phyloP scores from a whole-genome alignment of 2,113 vertebrate species.

The Halcyon senegalensis region DNA sequence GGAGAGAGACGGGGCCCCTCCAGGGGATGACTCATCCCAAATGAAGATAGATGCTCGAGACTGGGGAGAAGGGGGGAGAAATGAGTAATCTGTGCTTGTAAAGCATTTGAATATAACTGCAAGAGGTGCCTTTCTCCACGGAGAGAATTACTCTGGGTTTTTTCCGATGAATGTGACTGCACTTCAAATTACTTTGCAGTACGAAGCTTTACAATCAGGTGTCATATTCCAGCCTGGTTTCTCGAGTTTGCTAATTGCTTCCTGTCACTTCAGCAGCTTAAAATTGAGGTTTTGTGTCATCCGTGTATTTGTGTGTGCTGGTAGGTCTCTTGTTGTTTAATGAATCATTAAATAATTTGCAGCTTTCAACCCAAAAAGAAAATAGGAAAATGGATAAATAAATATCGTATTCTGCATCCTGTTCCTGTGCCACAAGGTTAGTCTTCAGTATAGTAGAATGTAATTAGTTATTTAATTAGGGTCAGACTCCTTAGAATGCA shows the following conservation, averaged over 20 bases:
- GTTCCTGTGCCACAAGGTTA: neutral
- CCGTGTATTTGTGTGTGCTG: neutral
- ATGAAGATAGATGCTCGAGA: neutral
- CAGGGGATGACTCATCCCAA: neutral
- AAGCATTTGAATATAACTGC: neutral
- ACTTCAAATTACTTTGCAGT: neutral
- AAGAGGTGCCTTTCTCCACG: neutral
- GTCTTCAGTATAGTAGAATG: neutral
- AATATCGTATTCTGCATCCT: neutral
- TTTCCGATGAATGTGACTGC: neutral
- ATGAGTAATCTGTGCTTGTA: neutral
- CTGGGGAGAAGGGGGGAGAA: neutral
- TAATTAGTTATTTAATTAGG: conserved; percentile 63
- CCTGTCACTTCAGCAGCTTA: neutral
- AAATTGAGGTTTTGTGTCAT: neutral
- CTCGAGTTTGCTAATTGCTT: neutral
- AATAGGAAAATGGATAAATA: neutral
- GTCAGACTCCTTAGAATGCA: conserved; percentile 31
- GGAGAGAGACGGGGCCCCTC: neutral
- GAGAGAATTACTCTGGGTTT: neutral
- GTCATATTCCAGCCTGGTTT: neutral
- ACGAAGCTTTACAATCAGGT: neutral
- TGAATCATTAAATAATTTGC: conserved; percentile 26
- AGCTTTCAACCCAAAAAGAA: conserved; percentile 26
- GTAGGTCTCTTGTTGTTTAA: neutral